These are phyloP conservation scores for Metopolophium dirhodum DNA, from an alignment of 1,140 invertebrate genomes.

Conservation along the genomic window DNA sequence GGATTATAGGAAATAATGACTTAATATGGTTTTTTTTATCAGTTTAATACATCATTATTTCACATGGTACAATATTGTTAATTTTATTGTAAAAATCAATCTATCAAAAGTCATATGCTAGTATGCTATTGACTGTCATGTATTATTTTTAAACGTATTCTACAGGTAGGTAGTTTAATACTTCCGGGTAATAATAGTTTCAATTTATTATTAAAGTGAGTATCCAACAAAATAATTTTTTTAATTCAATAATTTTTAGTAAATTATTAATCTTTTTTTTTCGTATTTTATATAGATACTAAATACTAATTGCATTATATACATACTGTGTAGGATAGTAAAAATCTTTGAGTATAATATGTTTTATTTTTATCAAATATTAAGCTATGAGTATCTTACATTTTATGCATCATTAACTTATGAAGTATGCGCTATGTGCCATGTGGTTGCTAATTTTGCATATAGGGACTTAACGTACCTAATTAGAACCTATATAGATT, in stretches of 20 bases:
- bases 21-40: constrained; percentile 9
- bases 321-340: background rate
- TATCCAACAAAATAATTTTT: background rate
- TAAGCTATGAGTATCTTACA: background rate
- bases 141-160: background rate
- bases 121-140: background rate
- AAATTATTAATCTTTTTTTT: background rate
- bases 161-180: background rate
- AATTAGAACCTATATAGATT: background rate
- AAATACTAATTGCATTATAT: background rate
- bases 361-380: background rate
- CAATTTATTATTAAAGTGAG: background rate
- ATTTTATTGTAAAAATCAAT: background rate
- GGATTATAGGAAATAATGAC: background rate
- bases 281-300: background rate
- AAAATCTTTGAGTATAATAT: background rate
- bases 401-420: background rate
- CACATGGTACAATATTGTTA: background rate
- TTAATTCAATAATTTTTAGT: background rate
- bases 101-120: background rate
- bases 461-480: background rate
- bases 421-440: background rate
- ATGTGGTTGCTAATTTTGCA: background rate
- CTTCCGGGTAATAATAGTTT: background rate
- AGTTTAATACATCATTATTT: background rate